Base-by-base conservation (phyloP, 2,797 vertebrate genomes). In the Labroides dimidiatus region DNA sequence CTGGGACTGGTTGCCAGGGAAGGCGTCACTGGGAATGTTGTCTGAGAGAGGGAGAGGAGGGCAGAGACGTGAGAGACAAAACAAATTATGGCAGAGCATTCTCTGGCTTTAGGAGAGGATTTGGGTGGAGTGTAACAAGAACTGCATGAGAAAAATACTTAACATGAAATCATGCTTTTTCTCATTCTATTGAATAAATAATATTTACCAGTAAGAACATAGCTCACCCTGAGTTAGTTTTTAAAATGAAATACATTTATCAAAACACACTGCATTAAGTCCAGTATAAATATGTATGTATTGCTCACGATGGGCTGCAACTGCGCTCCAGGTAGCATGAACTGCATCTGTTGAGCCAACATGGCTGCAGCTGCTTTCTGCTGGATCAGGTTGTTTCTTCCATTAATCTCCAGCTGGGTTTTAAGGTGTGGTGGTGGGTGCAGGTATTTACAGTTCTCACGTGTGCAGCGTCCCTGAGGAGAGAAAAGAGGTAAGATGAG, bases 401-500 rank as follows among this genome's bases (percentile, higher is more conserved):
- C 98, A 71, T 99, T 99, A 87, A 99, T 97, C 91, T 99, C 97
- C 82, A 99, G 95, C 85, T 99, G 97, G 10, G 96, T 98, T 93
- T 98, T 99, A 92, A 99, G 95, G 91, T 99, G 98, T 0, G 96
- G 96, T 33, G 98, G 97, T 59, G 98, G 98, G 80, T 99, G 98
- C 66, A 99, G 95, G 93, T 99, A 99, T 94, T 98, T 99, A 92
- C 98, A 99, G 93, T 97, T 99, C 78, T 98, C 97, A 80, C 98
- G 94, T 79, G 95, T 95, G 92, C 98, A 99, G 57, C 97, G 97
- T 58, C 96, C 97, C 98, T 99, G 83, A 69, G 30, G 50, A 72
- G 53, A 68, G 27, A 39, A 57, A 24, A 42, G 41, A 33, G 48
- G 48, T 30, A 5, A 61, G 67, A 39, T 47, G 17, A 44, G n/a